Evolutionary conservation across 2,888 invertebrate species (phyloP), one percentile per base, ranked within the genome.

Genomic region (Habroteleia sp.): DNA sequence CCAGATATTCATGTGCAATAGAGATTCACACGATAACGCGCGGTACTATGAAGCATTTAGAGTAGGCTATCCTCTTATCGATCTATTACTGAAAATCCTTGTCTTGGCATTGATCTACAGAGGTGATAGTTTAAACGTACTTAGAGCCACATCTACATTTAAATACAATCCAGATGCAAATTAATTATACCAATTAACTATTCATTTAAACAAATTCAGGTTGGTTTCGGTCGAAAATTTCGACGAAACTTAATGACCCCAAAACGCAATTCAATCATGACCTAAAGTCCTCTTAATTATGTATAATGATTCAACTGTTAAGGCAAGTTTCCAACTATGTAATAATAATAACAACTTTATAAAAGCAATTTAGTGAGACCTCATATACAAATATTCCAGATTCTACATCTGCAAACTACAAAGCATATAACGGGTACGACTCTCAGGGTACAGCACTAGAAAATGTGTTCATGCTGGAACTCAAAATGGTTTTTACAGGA

Each of bases 401-500:
- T 63, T 52, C 33, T 46, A 42, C 20, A 17, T n/a, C 41, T 54
- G 42, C 17, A 7, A 25, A n/a, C 29, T 52, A 37, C 20, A 37
- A 60, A 46, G 13, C 13, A 25, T 13, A 35, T 17, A 17, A n/a
- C n/a, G n/a, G n/a, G n/a, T n/a, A n/a, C n/a, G n/a, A n/a, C n/a
- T n/a, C n/a, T n/a, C n/a, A 10, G 11, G 11, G 14, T 48, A 46
- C 42, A 23, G 11, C 23, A 50, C 2, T 35, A 52, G 23, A 27
- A 37, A 69, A 69, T 54, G 69, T 54, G 44, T 23, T 73, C 58
- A 42, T 65, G 58, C 48, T 48, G 39, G 39, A n/a, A 25, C 29
- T 63, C 13, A 11, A 8, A 56, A 56, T 73, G 58, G 48, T 33
- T 73, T 25, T 60, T 52, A 52, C 58, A 65, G 65, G 60, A 56